Base-by-base conservation (phyloP, 2,797 vertebrate species). In the Anomalospiza imberbis region DNA sequence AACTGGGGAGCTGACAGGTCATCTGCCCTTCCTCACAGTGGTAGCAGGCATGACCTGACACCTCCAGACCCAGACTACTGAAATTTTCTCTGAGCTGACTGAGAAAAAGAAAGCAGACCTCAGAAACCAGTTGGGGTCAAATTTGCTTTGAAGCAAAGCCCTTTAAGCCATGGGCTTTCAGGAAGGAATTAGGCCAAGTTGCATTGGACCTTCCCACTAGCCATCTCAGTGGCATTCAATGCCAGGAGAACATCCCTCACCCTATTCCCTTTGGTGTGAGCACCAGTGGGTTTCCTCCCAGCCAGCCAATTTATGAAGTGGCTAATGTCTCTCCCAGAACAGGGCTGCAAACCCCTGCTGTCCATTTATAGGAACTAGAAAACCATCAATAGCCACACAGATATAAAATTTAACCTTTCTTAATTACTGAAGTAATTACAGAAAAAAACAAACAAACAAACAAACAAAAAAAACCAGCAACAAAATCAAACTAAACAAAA, bases 1-100 rank as follows among this genome's bases (percentile, higher is more conserved):
- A 81, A n/a, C 53, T 47, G 86, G 20, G 63, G 55, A 95, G 22
- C 66, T 91, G 91, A 93, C 91, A 82, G 85, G 82, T 91, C 62
- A 78, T 20, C 38, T 66, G 40, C 55, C 74, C 75, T 93, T 44
- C 61, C 73, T 81, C n/a, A n/a, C 1, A 0, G 3, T 0, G 2
- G 40, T 22, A 67, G 45, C 47, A 61, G 57, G 77, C 67, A 87
- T 57, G 31, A 82, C 53, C 71, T 63, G 53, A 54, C 70, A 90
- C 36, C 50, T 95, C 42, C 74, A 78, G 36, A 81, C 36, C 36
- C 65, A 44, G 15, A 32, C 34, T 4, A 4, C 3, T 67, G n/a
- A 80, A 51, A 55, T 72, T 89, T 85, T 21, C 73, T 78, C 72
- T 48, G 36, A 94, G 36, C 26, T 85, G 53, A 71, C 25, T 82